phyloP scores from a whole-genome alignment of 1,140 invertebrate genomes.

The Drosophila littoralis region DNA sequence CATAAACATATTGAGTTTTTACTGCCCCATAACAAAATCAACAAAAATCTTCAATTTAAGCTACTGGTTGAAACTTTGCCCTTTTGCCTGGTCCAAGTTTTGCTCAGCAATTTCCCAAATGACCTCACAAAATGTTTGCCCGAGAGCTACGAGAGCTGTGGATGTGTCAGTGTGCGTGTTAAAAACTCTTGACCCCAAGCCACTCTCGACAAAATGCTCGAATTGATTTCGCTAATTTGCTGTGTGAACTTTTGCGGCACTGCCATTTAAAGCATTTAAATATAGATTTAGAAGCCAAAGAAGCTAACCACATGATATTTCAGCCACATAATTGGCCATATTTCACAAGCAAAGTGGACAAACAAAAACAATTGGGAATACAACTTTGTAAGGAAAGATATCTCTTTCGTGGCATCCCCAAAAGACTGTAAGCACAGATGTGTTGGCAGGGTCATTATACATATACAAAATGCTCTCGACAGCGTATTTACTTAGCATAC shows the following conservation, averaged over 20 bases:
- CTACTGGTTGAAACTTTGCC: conserved; percentile 40
- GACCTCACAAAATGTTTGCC: conserved; percentile 33
- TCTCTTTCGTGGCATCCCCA: background rate
- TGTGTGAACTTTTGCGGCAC: conserved; percentile 29
- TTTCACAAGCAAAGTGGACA: conserved; percentile 6
- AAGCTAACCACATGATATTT: conserved; percentile 12
- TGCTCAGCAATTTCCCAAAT: conserved; percentile 26
- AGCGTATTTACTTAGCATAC: conserved; percentile 27
- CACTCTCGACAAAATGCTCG: conserved; percentile 30
- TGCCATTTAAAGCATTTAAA: conserved; percentile 37
- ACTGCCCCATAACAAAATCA: background rate
- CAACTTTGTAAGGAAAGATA: conserved; percentile 19
- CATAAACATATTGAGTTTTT: conserved; percentile 18
- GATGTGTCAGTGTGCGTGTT: conserved; percentile 33
- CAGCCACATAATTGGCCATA: conserved; percentile 32
- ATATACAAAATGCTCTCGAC: conserved; percentile 7
- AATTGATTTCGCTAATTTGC: conserved; percentile 57
- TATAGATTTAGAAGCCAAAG: conserved; percentile 31
- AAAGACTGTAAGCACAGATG: background rate
- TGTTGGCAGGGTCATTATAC: conserved; percentile 16
- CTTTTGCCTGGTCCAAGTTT: conserved; percentile 32
- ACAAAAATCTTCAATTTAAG: conserved; percentile 25
- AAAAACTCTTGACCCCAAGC: conserved; percentile 23
- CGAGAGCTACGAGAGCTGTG: conserved; percentile 7
- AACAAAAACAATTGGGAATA: conserved; percentile 17